Base-by-base conservation (phyloP, 2,888 invertebrate genomes). In the Elysia crispata region DNA sequence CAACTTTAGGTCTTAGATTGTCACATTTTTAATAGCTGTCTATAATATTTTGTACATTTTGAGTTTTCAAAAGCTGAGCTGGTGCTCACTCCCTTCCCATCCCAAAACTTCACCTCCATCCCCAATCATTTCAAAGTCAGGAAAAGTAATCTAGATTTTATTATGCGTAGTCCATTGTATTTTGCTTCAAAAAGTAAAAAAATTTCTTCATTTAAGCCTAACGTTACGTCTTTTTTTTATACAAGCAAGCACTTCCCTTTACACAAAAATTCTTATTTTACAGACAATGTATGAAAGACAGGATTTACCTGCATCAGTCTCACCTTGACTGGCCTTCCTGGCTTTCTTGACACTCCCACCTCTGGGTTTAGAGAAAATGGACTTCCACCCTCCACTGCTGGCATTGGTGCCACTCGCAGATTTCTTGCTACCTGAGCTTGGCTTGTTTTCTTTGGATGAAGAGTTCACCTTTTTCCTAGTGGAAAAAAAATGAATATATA, bases 351-450 rank as follows among this genome's bases (percentile, higher is more conserved):
- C 84, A 77, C 90, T 90, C 76, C 89, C 89, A 13, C 88, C 85
- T 73, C 89, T 83, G 25, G 89, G 87, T 73, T 88, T 87, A n/a
- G 91, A 93, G 93, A 96, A 97, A 84, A 97, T 94, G 0, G 96
- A 95, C 81, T 96, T 94, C 96, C 97, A 96, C 18, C 96, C 77
- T 87, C 62, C 86, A 84, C 70, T 33, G 23, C 62, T n/a, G 13
- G 20, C 54, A 20, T 31, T 73, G 25, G 50, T 11, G n/a, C 41
- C 67, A 30, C 49, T 57, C 18, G 88, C 86, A n/a, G 87, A 86
- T 79, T 88, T 89, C 83, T 88, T 89, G 69, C 81, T n/a, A 77
- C 80, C 75, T 82, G 84, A 54, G 84, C 83, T 30, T 81, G 79
- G 50, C 80, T 80, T 79, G 28, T 70, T 80, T n/a, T 80, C 76